phyloP scores from a whole-genome alignment of 2,888 invertebrate genomes.

The Apamea anceps region DNA sequence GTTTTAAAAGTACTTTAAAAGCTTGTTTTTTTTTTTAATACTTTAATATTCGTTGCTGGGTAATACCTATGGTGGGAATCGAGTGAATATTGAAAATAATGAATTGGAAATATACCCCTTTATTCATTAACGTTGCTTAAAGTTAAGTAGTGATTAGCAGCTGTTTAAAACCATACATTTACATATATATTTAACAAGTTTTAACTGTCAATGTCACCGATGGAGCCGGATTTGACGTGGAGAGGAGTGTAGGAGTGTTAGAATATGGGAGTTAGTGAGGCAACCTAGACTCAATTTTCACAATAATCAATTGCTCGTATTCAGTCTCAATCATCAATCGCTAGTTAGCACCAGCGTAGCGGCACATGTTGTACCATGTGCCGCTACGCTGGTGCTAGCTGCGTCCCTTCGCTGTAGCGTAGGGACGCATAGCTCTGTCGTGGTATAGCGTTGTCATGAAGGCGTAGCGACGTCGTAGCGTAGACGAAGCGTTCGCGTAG shows the following conservation, averaged over 20 bases:
- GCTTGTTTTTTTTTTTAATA: neutral
- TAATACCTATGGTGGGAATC: neutral
- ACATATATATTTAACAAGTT: too few relatives aligned
- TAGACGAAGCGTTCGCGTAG: neutral
- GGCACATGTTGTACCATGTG: too few relatives aligned
- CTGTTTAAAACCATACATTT: too few relatives aligned
- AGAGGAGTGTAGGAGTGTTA: neutral
- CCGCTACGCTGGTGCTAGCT: too few relatives aligned
- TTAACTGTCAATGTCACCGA: too few relatives aligned
- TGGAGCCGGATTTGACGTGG: neutral
- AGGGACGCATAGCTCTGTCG: neutral
- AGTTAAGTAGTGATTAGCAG: too few relatives aligned
- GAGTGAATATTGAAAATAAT: neutral
- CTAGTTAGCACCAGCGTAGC: neutral
- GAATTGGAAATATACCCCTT: neutral
- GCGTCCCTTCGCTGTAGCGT: too few relatives aligned
- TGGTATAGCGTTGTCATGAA: neutral
- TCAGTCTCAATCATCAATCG: neutral
- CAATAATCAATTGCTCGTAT: neutral
- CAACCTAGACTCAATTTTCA: neutral
- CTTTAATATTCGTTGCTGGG: too few relatives aligned
- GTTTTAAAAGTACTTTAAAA: neutral
- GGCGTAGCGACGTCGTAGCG: neutral
- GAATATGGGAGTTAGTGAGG: too few relatives aligned
- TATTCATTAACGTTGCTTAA: too few relatives aligned